These are phyloP conservation scores for Geococcyx californianus DNA, from an alignment of 2,113 vertebrate genomes.

Conservation along the genomic window DNA sequence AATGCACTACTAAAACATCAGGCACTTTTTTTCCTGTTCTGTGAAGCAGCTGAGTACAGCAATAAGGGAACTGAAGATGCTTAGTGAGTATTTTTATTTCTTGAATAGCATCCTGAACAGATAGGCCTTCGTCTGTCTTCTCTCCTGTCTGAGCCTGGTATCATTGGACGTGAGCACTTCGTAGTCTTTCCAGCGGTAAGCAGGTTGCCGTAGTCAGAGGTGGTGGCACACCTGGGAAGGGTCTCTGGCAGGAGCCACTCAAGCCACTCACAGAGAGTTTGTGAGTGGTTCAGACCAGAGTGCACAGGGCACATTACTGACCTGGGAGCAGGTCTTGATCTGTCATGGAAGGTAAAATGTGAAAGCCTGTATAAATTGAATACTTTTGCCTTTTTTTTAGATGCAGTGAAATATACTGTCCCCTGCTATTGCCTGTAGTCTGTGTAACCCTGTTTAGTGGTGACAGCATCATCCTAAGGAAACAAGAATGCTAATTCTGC, in stretches of 20 bases:
- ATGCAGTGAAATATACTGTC: background rate
- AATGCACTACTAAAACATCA: constrained; percentile 2
- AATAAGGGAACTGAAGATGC: background rate
- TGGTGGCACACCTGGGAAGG: no score
- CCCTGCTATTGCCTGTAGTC: background rate
- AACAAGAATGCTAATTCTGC: background rate
- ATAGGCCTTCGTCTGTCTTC: background rate
- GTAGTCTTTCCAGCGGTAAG: background rate
- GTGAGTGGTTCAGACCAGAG: background rate
- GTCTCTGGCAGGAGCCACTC: background rate
- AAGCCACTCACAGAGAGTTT: background rate
- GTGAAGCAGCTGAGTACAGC: background rate
- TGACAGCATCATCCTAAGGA: background rate
- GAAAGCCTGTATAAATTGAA: background rate
- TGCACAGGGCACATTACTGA: fast-evolving
- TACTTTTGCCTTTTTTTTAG: background rate
- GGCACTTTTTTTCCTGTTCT: background rate
- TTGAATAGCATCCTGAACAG: background rate
- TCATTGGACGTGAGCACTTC: background rate
- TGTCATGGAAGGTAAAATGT: background rate
- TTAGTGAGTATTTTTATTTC: background rate
- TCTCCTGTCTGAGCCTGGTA: background rate
- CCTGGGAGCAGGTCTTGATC: background rate
- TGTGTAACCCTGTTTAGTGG: background rate
- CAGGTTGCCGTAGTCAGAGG: background rate